phyloP scores from a whole-genome alignment of 2,113 vertebrate genomes.

The Poeciliopsis turrubarensis region DNA sequence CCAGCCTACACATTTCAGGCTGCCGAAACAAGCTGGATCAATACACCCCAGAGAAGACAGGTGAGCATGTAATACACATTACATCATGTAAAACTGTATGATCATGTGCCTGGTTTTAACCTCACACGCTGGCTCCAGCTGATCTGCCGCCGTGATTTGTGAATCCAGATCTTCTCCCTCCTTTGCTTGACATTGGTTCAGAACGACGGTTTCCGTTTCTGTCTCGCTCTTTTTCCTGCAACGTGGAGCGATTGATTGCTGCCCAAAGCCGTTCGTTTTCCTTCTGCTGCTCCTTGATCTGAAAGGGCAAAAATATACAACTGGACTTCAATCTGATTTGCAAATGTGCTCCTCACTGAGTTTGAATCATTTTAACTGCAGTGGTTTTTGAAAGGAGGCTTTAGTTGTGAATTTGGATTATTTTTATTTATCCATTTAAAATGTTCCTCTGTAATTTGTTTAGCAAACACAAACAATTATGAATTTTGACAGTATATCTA shows the following conservation, averaged over 20 bases:
- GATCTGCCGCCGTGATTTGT: conserved; percentile 55
- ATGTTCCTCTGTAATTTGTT: not conserved
- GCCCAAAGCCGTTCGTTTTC: conserved; percentile 80
- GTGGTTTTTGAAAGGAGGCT: too few species aligned
- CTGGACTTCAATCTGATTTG: too few species aligned
- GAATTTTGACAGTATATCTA: not conserved
- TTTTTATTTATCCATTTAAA: too few species aligned
- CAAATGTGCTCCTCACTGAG: too few species aligned
- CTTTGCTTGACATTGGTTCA: conserved; percentile 32
- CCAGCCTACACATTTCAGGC: conserved; percentile 59
- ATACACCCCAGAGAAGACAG: conserved; percentile 17
- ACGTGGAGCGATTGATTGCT: conserved; percentile 61
- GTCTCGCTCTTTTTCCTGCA: conserved; percentile 45
- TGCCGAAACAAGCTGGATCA: conserved; percentile 28
- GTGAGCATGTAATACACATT: conserved; percentile 16
- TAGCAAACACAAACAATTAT: not conserved
- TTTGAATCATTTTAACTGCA: too few species aligned
- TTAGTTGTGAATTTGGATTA: too few species aligned
- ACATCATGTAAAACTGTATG: conserved; percentile 27
- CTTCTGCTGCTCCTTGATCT: conserved; percentile 77
- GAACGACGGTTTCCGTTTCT: conserved; percentile 53
- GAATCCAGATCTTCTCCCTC: conserved; percentile 46
- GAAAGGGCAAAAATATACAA: not conserved
- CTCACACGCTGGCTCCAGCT: conserved; percentile 67
- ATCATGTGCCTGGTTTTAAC: conserved; percentile 5